Evolutionary conservation across 2,797 vertebrate species (phyloP), one percentile per base, ranked within the genome.

Genomic region (Chelon labrosus): DNA sequence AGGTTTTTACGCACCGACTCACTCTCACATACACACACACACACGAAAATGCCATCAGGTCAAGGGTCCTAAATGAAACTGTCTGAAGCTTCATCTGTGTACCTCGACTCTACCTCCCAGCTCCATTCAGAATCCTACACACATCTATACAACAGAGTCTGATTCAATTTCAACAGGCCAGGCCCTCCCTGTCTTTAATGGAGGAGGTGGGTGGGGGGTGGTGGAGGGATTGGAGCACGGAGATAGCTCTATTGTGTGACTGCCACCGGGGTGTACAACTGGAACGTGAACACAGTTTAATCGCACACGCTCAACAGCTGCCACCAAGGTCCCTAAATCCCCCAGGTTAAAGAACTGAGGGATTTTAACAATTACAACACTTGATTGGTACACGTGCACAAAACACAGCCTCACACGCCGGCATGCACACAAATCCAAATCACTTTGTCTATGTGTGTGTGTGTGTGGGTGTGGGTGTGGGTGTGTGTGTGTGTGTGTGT

Each of bases 221-320:
- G 75, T 39, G 79, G 79, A 77, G 73, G 83, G 80, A 75, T 11
- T 41, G 70, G 63, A 77, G 82, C 41, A 35, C 73, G 69, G 81
- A 91, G 89, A 92, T 89, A 67, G 93, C 89, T 93, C 92, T 92
- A 92, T 94, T 93, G 92, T 94, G 88, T 10, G 67, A 66, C 89
- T 92, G 91, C 90, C 92, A 91, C 72, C 11, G 61, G 83, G 80
- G 79, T 89, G 87, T 65, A 64, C 59, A 42, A 85, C 73, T 90
- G 89, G 85, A 89, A 89, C 85, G 49, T 59, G 82, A 89, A 89
- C 89, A 81, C 85, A 8, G 71, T 93, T 90, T 92, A 92, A 94
- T 94, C 88, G 79, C 80, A 75, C 78, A 42, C 70, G 72, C 84
- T 91, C 91, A 90, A 91, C 92, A 93, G 92, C 92, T 92, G 92